Evolutionary conservation across 1,140 invertebrate species (phyloP), one percentile per base, ranked within the genome.

Genomic region (Sycophaga agraensis): DNA sequence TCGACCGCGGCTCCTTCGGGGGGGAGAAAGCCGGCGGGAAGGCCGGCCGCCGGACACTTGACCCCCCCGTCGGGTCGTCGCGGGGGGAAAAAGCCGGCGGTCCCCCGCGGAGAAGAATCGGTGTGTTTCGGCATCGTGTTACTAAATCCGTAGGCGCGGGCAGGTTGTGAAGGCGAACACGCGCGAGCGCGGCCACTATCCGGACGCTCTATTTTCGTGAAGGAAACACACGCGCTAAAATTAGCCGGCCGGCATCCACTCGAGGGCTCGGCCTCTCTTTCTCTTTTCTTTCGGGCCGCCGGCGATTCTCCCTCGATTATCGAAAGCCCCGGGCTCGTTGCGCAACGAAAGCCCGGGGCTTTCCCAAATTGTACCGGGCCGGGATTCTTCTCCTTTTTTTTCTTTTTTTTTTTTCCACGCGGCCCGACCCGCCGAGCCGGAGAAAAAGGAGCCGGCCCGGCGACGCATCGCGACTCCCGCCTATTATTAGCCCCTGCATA

Each of bases 141-240:
- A 74, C 73, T 73, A 74, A 74, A 73, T 74, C 68, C 67, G 69
- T 69, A 69, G 68, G 66, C 68, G 68, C n/a, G 28, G 67, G 69
- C 72, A 67, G 65, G 66, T 66, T 37, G 1, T 11, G 11, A 7
- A 28, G 64, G 64, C 12, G 16, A 39, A 43, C 31, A 49, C 45
- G 45, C 45, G 19, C 48, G 58, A 31, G 34, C 45, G 34, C n/a
- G 28, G 64, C 65, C 68, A 74, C 42, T 17, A 56, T 56, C 71
- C 69, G 70, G 68, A 69, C 67, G 72, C 73, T 76, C 75, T 79
- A 79, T 77, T 79, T 79, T 76, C 59, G 74, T 71, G 68, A 73
- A 69, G 71, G 71, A 73, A 76, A 71, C 70, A 72, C 71, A 63
- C 70, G 67, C 66, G 67, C 74, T 77, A 78, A 77, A 73, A 75